Base-by-base conservation (phyloP, 2,797 vertebrate species). In the Austrolebias charrua region DNA sequence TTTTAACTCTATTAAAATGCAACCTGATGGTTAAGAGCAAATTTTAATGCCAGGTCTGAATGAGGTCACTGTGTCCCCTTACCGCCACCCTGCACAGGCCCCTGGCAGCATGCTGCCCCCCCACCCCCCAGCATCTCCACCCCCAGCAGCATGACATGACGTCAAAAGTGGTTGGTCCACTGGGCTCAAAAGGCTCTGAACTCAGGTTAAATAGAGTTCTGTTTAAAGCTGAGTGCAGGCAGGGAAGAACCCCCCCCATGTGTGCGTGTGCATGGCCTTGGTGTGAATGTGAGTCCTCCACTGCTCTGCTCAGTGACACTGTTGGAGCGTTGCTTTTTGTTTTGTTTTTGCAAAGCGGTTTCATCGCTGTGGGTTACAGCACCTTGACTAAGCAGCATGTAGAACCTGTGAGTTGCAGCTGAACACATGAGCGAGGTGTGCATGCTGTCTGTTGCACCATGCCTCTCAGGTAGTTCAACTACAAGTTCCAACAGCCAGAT, bases 101-200 rank as follows among this genome's bases (percentile, higher is more conserved):
- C 70, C 50, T 18, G 70, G 80, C 80, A 78, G 86, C 83, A 88
- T 89, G 86, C 74, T 72, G 79, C 75, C 76, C 76, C 55, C 57
- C 55, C 60, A 14, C 57, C 51, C 63, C 60, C 31, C 48, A 64
- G 64, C 76, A 72, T 74, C 67, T 47, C 70, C 33, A 62, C 69
- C 15, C 58, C 48, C 62, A 57, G 63, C 73, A 82, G 66, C 68
- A 64, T 73, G 68, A 80, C 84, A 83, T 84, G 81, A 60, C 71
- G 28, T 66, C 61, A 46, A 51, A 70, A 59, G 55, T 59, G 44
- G 51, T 55, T 45, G 2, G 49, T 53, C 60, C 64, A 75, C 56
- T 24, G 29, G 24, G 42, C 63, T 53, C 57, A 20, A 71, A 45
- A 63, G 29, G 18, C 54, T 29, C 2, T 16, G 69, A 47, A 49